Evolutionary conservation across 2,113 vertebrate genomes (phyloP), one percentile per base, ranked within the genome.

Genomic region (Equus quagga): DNA sequence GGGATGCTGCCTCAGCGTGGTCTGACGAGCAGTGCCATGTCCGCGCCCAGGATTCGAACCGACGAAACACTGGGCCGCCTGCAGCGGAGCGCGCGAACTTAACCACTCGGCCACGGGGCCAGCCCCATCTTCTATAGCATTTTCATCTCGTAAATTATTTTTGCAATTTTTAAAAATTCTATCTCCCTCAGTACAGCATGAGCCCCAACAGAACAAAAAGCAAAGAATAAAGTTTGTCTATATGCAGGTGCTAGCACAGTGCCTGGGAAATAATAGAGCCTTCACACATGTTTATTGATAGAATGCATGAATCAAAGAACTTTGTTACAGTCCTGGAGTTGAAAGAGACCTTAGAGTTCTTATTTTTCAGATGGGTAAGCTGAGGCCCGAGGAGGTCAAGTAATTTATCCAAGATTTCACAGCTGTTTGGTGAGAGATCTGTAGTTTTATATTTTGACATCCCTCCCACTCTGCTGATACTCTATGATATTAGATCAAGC

Each of bases 401-500:
- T 6, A 26, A 84, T 90, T 96, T 80, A 70, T 70, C 24, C 70
- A 62, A 93, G 28, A 13, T 70, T 80, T 62, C 7, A 65, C 13
- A 90, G 21, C 33, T 83, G 0, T 83, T 44, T 89, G 26, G 26
- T 67, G 4, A 93, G 26, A 80, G 12, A 87, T 51, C 60, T 78
- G n/a, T 60, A 93, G 62, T 24, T 94, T 78, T 72, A 80, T 13
- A 84, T 78, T 84, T 93, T 81, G 56, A 65, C 80, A 86, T 14
- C 7, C 8, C 0, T 19, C 28, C 11, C 2, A 69, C 10, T 65
- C 54, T 56, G 65, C n/a, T 88, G 31, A 79, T 84, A 72, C 11
- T 9, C 28, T 79, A 31, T 9, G 4, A 93, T 44, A 62, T 89
- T 28, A 83, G 8, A 7, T 58, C 36, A 41, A 56, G 28, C 2